Evolutionary conservation across 2,888 invertebrate genomes (phyloP).

Genomic region (Epinotia demarniana): DNA sequence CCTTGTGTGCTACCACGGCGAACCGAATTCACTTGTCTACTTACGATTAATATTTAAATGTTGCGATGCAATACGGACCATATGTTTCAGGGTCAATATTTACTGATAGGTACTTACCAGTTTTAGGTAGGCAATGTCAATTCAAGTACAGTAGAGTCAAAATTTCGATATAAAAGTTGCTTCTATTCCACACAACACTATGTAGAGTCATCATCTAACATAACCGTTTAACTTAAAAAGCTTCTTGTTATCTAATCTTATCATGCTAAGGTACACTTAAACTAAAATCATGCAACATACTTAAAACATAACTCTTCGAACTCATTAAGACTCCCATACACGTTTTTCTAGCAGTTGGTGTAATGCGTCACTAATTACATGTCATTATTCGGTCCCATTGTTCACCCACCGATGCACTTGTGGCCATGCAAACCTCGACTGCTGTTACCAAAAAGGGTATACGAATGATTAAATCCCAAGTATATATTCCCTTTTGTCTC

Average conservation of each 20-base stretch:
- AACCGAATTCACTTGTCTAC: conserved; percentile 60
- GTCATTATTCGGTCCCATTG: conserved; percentile 60
- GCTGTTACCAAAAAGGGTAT: conserved; percentile 34
- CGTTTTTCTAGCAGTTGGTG: conserved; percentile 56
- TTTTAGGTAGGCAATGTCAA: conserved; percentile 18
- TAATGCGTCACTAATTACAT: conserved; percentile 60
- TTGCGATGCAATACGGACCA: conserved; percentile 64
- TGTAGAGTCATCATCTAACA: neutral
- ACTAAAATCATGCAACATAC: conserved; percentile 7
- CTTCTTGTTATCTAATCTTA: conserved; percentile 42
- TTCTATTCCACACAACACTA: neutral
- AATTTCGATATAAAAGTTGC: neutral
- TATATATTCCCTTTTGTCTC: conserved; percentile 7
- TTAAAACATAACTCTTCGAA: conserved; percentile 35
- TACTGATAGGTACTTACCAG: conserved; percentile 38
- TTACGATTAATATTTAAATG: conserved; percentile 69
- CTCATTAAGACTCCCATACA: conserved; percentile 25
- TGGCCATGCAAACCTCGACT: conserved; percentile 44
- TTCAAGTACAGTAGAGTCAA: neutral
- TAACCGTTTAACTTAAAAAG: conserved; percentile 20
- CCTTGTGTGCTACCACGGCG: conserved; percentile 68
- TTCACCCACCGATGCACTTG: conserved; percentile 61
- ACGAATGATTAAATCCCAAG: neutral
- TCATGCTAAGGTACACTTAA: neutral
- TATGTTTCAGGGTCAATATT: conserved; percentile 68